Base-by-base conservation (phyloP, 2,888 invertebrate species). In the Tineola bisselliella region DNA sequence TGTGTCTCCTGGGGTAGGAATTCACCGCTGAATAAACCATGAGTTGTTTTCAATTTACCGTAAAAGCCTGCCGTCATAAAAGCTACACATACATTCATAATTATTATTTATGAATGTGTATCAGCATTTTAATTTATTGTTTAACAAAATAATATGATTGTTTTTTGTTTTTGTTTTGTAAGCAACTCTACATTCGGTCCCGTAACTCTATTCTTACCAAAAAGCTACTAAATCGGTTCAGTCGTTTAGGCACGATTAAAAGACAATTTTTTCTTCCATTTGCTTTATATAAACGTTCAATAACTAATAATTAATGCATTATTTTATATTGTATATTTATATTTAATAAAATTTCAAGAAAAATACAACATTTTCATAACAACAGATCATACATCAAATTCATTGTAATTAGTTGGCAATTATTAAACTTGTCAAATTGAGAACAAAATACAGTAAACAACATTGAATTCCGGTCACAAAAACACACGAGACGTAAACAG, bases 31-130 rank as follows among this genome's bases (percentile, higher is more conserved):
- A 84, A 84, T 84, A 83, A 84, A 81, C 80, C 83, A 84, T 84
- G 84, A 84, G 81, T 76, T 83, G 83, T 84, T 83, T 84, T 84
- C 83, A 84, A 84, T 84, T 84, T 81, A 73, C 77, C 81, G 82
- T 83, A 81, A 84, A 83, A 84, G 84, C 82, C 76, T 83, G 76
- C 68, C 65, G 80, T 81, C 81, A 81, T 83, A 84, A 83, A 82
- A 75, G 74, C 76, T 66, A 70, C 72, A 72, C 74, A 15, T 69
- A 67, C 68, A 69, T 68, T 69, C 72, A 77, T 79, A 83, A 84
- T 84, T 82, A 84, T 78, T 77, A 76, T 78, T 77, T 76, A 75
- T 54, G 54, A 25, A 6, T 54, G 52, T 10, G 25, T 54, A 54
- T 18, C 6, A 25, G n/a, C n/a, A n/a, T n/a, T n/a, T 54, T 54